Evolutionary conservation across 2,888 invertebrate genomes (phyloP).

Genomic region (Alloplasta piceator): DNA sequence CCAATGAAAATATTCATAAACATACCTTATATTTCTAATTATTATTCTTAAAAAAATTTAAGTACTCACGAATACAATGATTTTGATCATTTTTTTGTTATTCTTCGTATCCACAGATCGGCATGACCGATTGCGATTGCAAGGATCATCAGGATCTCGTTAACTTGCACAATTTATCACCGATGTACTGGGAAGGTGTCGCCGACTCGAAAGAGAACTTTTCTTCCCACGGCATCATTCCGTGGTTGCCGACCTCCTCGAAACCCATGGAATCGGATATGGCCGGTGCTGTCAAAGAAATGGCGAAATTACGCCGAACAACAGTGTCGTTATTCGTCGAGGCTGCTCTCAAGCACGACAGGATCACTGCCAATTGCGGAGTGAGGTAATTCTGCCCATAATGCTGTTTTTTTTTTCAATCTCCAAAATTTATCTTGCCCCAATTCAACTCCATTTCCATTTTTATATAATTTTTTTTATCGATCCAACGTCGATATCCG

Average conservation of each 20-base stretch:
- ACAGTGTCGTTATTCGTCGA: constrained; percentile 91
- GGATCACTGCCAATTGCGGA: constrained; percentile 87
- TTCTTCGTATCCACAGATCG: constrained; percentile 71
- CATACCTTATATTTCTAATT: not conserved
- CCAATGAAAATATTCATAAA: not conserved
- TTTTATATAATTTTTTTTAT: constrained; percentile 11
- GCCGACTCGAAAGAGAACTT: constrained; percentile 81
- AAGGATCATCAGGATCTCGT: constrained; percentile 78
- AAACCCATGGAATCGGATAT: constrained; percentile 82
- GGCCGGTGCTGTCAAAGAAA: constrained; percentile 85
- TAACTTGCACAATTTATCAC: constrained; percentile 88
- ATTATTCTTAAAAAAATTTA: not conserved
- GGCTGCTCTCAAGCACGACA: constrained; percentile 87
- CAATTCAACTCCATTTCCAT: not conserved
- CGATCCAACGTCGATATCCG: constrained; percentile 11
- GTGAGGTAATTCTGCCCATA: constrained; percentile 82
- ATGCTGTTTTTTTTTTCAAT: not conserved
- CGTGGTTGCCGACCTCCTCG: constrained; percentile 87
- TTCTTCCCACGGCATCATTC: constrained; percentile 84
- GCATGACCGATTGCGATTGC: constrained; percentile 77
- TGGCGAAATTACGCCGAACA: constrained; percentile 86
- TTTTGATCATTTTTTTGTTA: constrained; percentile 18
- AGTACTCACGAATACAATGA: not conserved
- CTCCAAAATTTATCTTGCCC: not conserved
- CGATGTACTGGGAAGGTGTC: constrained; percentile 87